These are phyloP conservation scores for Melanotaenia pygmaea DNA, from an alignment of 2,797 vertebrate species.

Conservation along the genomic window DNA sequence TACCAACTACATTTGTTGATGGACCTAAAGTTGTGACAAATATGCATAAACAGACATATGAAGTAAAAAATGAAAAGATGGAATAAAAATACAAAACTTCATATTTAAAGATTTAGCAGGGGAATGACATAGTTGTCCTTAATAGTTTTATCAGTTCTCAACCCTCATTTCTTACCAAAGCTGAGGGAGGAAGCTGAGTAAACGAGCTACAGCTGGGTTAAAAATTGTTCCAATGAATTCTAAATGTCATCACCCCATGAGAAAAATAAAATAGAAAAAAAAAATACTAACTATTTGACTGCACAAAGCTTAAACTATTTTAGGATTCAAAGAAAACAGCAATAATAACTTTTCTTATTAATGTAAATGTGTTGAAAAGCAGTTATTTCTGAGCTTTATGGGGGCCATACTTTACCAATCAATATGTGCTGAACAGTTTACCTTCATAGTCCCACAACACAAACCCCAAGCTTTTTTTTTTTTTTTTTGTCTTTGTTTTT, in stretches of 20 bases:
- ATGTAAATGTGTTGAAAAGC: background rate
- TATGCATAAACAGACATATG: background rate
- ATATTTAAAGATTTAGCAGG: background rate
- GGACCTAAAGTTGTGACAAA: constrained; percentile 11
- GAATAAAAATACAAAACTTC: background rate
- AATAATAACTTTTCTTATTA: background rate
- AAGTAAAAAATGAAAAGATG: too few species aligned
- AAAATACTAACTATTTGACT: background rate
- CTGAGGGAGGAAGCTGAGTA: background rate
- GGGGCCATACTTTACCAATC: background rate
- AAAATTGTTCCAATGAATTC: background rate
- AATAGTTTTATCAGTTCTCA: background rate
- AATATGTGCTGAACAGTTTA: background rate
- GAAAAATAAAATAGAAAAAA: background rate
- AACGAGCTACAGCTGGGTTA: background rate
- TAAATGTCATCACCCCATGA: background rate
- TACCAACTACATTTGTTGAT: constrained; percentile 13
- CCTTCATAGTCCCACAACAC: background rate
- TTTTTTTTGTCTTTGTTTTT: background rate
- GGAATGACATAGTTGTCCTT: background rate
- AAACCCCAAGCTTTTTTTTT: background rate
- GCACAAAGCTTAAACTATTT: background rate
- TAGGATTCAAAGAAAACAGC: background rate
- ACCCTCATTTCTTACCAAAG: background rate
- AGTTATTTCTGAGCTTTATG: background rate